phyloP scores from a whole-genome alignment of 2,797 vertebrate species.

The Meriones psammophilus region DNA sequence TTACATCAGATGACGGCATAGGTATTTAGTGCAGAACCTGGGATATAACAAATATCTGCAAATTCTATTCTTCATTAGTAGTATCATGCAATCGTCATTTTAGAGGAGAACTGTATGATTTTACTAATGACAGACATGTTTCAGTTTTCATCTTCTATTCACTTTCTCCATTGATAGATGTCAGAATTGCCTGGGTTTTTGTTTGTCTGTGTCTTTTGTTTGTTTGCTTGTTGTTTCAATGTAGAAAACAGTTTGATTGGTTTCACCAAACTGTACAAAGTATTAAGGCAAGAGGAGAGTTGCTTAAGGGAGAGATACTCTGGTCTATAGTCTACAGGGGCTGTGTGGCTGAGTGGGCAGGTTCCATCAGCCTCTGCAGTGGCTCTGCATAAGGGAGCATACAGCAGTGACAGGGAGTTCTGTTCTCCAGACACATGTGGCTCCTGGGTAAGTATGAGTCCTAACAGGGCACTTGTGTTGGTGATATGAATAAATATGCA shows the following conservation, averaged over 20 bases:
- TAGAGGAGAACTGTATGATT: background rate
- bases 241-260: background rate
- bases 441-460: background rate
- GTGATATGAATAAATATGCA: background rate
- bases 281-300: slow-evolving; percentile 43
- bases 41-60: background rate
- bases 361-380: background rate
- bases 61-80: background rate
- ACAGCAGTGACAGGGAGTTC: background rate
- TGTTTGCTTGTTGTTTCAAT: slow-evolving; percentile 31
- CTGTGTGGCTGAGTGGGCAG: background rate
- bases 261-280: slow-evolving; percentile 28
- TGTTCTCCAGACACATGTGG: background rate
- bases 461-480: background rate
- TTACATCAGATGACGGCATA: background rate
- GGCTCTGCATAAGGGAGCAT: background rate
- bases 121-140: background rate
- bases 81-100: background rate
- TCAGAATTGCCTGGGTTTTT: background rate
- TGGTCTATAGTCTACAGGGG: background rate
- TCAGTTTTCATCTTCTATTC: background rate
- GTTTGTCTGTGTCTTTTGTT: background rate
- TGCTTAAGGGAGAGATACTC: slow-evolving; percentile 34
- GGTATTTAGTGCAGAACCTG: background rate
- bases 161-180: background rate